Evolutionary conservation across 2,797 vertebrate species (phyloP).

Genomic region (Potorous gilbertii): DNA sequence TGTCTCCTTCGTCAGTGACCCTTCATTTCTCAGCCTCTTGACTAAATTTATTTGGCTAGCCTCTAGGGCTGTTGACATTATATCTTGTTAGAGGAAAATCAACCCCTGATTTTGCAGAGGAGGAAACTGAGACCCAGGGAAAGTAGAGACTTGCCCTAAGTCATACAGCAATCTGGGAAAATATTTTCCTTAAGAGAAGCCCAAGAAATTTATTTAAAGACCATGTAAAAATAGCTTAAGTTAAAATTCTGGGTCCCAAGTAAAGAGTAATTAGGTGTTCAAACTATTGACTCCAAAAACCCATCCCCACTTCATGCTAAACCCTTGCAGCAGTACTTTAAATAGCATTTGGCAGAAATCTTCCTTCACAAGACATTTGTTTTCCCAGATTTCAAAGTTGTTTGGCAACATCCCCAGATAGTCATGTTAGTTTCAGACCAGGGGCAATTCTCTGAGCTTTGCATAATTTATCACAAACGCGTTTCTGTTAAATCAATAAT

Average conservation of each 20-base stretch:
- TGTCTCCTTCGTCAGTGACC: background rate
- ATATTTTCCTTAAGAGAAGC: background rate
- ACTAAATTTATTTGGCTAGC: background rate
- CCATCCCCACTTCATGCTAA: background rate
- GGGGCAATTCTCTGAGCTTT: background rate
- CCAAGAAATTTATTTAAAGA: background rate
- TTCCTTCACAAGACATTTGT: background rate
- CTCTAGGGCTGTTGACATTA: background rate
- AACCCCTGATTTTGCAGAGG: rapidly evolving
- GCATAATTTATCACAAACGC: background rate
- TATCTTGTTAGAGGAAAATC: background rate
- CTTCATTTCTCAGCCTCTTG: background rate
- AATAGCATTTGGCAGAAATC: background rate
- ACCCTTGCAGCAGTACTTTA: background rate
- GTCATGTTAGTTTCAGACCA: background rate
- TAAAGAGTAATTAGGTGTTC: background rate
- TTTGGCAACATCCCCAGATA: background rate
- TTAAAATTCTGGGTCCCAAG: background rate
- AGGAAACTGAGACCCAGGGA: background rate
- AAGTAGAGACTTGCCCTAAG: background rate
- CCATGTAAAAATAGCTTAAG: background rate
- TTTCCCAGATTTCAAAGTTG: background rate
- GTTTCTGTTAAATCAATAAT: background rate
- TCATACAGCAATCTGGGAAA: background rate
- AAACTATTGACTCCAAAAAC: background rate